Base-by-base conservation (phyloP, 2,113 vertebrate species). In the Mionectes macconnelli region DNA sequence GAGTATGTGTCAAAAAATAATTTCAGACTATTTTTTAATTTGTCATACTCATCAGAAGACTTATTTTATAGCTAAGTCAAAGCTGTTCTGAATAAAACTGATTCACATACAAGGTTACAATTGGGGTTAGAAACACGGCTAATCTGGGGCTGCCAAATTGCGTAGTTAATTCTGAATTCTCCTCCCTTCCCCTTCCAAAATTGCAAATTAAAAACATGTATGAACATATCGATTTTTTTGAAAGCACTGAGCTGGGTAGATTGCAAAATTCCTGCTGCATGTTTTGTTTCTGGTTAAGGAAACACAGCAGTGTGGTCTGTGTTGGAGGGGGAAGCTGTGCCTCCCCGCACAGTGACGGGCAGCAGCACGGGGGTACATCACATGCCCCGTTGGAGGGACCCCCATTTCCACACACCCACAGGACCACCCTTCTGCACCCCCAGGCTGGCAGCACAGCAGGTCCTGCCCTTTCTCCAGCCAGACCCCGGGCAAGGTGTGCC, bases 281-380 rank as follows among this genome's bases (percentile, higher is more conserved):
- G 37, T 39, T 90, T 59, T 60, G 10, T 39, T 73, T 73, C 16
- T 64, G 18, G 15, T 30, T 62, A 78, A 86, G 56, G 47, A 80
- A 84, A n/a, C n/a, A 25, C 1, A 3, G 33, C 27, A 5, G 4
- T 3, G 18, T 2, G 1, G 10, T 50, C 25, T 47, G 27, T 2
- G 53, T 19, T 9, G 39, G 28, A 44, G 16, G 12, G 4, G 2
- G 7, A 55, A 42, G 30, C 16, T 57, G 45, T 35, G 56, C 39
- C n/a, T 27, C 28, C 62, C 44, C 5, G 0, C 53, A 21, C 0
- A 0, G 49, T 6, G 20, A 12, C 1, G 3, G 15, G 74, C 27
- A 33, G 20, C 68, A 52, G 23, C 0, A 0, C 15, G 53, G 21
- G 21, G 55, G 55, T 55, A 5, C 37, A 40, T 9, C 10, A 2